These are phyloP conservation scores for Oenanthe melanoleuca DNA, from an alignment of 2,113 vertebrate genomes.

Conservation along the genomic window DNA sequence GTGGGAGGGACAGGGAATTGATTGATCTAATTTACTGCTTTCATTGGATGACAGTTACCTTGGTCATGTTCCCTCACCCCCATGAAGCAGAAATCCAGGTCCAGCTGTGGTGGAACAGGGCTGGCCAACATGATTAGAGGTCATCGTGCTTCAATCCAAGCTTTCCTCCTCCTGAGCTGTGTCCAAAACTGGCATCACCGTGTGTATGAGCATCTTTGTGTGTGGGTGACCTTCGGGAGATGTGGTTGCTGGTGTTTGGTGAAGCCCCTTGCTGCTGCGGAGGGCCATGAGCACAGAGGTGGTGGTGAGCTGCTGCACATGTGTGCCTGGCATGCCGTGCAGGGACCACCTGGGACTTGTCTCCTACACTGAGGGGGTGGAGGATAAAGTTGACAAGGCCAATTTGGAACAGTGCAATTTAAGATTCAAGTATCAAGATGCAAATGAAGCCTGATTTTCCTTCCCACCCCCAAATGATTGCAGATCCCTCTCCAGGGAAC, in stretches of 20 bases:
- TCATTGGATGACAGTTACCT: not conserved
- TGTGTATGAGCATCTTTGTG: not conserved
- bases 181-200: not conserved
- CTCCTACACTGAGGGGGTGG: not conserved
- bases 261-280: not conserved
- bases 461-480: not conserved
- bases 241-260: not conserved
- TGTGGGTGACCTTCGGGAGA: not conserved
- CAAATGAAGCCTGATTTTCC: not conserved
- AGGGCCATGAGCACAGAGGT: rapidly evolving
- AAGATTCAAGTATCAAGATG: not conserved
- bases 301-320: not conserved
- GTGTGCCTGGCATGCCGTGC: not conserved
- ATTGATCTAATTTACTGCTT: not conserved
- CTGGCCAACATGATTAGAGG: not conserved
- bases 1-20: not conserved
- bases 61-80: not conserved
- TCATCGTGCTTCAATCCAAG: not conserved
- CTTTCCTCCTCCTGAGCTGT: not conserved
- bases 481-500: not conserved
- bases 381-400: slow-evolving; percentile 15
- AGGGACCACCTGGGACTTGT: not conserved
- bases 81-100: not conserved
- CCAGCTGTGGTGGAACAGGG: not conserved
- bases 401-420: not conserved